phyloP scores from a whole-genome alignment of 2,797 vertebrate genomes.

The Artibeus jamaicensis region DNA sequence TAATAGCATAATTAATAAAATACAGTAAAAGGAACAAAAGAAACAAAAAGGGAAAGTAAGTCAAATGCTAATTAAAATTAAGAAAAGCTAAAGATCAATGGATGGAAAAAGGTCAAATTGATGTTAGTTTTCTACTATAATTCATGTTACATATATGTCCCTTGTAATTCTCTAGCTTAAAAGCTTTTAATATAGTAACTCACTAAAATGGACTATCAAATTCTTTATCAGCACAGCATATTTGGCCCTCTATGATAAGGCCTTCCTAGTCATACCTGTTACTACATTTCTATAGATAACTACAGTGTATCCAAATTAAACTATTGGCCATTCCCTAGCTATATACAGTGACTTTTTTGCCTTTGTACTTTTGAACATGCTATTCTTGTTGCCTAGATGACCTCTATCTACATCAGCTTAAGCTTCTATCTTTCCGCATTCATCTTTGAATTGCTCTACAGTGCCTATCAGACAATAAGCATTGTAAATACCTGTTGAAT shows the following conservation, averaged over 20 bases:
- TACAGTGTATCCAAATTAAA: conserved; percentile 40
- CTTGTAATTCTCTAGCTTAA: conserved; percentile 1
- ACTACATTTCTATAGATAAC: conserved; percentile 38
- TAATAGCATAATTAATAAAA: too few species aligned
- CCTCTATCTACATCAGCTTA: background rate
- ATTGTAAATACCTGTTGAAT: background rate
- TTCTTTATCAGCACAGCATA: background rate
- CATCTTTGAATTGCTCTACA: background rate
- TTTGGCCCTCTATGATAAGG: background rate
- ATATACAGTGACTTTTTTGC: background rate
- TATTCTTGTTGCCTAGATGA: conserved; percentile 17
- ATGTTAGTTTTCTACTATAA: background rate
- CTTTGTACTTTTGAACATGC: conserved; percentile 27
- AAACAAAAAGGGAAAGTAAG: background rate
- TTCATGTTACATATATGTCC: background rate
- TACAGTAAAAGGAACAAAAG: background rate
- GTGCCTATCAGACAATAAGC: background rate
- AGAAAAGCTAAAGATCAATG: conserved; percentile 1
- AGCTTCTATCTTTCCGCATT: background rate
- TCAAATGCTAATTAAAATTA: conserved; percentile 14
- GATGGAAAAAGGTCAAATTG: background rate
- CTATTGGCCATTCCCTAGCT: conserved; percentile 27
- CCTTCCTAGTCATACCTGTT: background rate
- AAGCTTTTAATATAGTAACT: conserved; percentile 15
- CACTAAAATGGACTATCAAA: background rate